phyloP scores from a whole-genome alignment of 2,113 vertebrate species.

The Solenodon paradoxus region DNA sequence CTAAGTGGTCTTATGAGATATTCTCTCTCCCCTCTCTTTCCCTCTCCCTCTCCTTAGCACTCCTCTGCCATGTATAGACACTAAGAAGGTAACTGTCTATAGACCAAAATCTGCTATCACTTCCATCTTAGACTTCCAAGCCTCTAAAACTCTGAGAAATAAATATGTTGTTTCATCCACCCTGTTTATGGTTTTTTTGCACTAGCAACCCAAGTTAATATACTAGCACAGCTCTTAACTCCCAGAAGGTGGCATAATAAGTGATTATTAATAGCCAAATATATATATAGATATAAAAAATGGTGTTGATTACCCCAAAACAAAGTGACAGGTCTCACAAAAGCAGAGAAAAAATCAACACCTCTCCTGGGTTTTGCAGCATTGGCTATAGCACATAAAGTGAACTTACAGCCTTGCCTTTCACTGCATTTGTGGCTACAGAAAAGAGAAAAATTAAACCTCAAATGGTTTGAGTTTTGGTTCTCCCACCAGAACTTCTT shows the following conservation, averaged over 20 bases:
- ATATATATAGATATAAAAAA: neutral
- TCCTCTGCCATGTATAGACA: neutral
- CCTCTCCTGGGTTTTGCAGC: neutral
- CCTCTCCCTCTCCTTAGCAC: too few relatives aligned
- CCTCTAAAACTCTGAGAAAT: neutral
- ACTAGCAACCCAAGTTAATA: neutral
- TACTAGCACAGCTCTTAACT: neutral
- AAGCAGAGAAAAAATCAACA: neutral
- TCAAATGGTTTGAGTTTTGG: neutral
- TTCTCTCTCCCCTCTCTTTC: too few relatives aligned
- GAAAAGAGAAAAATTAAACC: neutral
- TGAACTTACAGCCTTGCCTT: neutral
- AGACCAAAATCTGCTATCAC: neutral
- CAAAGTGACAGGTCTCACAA: neutral
- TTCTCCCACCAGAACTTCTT: neutral
- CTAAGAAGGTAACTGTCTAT: neutral
- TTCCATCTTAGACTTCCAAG: neutral
- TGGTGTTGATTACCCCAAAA: neutral
- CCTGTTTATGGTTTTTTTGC: neutral
- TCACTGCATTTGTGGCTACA: neutral
- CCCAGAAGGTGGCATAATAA: neutral
- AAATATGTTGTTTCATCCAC: neutral
- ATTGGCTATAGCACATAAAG: neutral
- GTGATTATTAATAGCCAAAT: neutral
- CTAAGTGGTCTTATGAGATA: neutral